phyloP scores from a whole-genome alignment of 1,140 invertebrate species.

The Zophobas morio region DNA sequence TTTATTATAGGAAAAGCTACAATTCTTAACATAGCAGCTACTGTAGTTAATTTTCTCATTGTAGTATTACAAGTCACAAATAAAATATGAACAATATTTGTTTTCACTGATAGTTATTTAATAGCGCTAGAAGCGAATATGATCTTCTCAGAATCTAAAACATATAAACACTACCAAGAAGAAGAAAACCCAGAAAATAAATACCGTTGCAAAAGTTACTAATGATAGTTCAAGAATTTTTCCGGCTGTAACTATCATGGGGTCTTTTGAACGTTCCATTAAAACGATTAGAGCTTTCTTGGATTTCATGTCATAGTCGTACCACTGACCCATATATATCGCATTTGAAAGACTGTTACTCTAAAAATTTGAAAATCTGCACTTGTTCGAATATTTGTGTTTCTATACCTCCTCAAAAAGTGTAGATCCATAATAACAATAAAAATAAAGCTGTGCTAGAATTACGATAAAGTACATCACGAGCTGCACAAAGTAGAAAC shows the following conservation, averaged over 20 bases:
- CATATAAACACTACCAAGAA: neutral
- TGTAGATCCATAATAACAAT: slow-evolving; percentile 58
- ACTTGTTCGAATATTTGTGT: neutral
- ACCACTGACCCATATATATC: slow-evolving; percentile 55
- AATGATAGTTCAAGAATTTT: slow-evolving; percentile 52
- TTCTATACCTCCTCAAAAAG: slow-evolving; percentile 49
- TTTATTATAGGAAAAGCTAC: neutral
- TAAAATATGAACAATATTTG: slow-evolving; percentile 18
- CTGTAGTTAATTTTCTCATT: slow-evolving; percentile 15
- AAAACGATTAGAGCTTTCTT: slow-evolving; percentile 53
- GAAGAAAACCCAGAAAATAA: slow-evolving; percentile 1
- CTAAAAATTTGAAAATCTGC: slow-evolving; percentile 42
- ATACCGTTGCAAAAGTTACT: slow-evolving; percentile 48
- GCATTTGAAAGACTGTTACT: slow-evolving; percentile 49
- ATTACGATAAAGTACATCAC: slow-evolving; percentile 5
- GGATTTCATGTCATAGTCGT: slow-evolving; percentile 48
- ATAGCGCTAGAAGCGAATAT: slow-evolving; percentile 31
- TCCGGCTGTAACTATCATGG: slow-evolving; percentile 48
- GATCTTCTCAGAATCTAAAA: slow-evolving; percentile 41
- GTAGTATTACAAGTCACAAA: slow-evolving; percentile 13
- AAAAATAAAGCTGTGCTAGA: slow-evolving; percentile 27
- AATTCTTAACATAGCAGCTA: neutral
- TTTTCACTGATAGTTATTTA: slow-evolving; percentile 33
- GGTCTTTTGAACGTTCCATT: slow-evolving; percentile 56
- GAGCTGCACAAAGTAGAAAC: slow-evolving; percentile 20